Percentiles rank a stretch among this genome's conserved stretches.
Evolutionary conservation across 2,888 invertebrate genomes (phyloP).

Genomic region (Eristalis pertinax): DNA sequence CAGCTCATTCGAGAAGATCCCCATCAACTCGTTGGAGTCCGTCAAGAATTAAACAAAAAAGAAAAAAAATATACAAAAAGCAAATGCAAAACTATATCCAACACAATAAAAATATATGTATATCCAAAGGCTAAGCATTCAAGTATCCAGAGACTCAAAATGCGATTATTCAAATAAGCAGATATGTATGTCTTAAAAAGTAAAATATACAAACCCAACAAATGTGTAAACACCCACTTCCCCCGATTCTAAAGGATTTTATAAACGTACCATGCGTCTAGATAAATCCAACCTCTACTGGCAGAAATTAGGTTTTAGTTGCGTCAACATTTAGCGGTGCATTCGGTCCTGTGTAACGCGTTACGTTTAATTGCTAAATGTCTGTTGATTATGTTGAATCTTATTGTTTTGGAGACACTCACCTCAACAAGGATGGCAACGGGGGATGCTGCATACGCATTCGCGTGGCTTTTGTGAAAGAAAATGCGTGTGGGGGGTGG

Average conservation of each 20-base stretch:
- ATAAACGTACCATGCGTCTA: background rate
- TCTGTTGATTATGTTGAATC: background rate
- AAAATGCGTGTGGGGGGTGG: background rate
- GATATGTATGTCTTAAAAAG: conserved; percentile 16
- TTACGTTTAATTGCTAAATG: background rate
- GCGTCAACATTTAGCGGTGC: background rate
- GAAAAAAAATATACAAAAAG: conserved; percentile 21
- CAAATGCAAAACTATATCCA: conserved; percentile 7
- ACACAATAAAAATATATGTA: conserved; percentile 32
- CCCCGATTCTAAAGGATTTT: background rate
- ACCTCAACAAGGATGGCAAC: too few species aligned
- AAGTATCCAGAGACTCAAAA: conserved; percentile 35
- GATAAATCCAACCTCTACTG: background rate
- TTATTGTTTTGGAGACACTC: background rate
- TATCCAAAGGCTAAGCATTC: conserved; percentile 23
- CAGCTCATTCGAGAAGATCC: conserved; percentile 79
- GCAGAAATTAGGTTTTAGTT: background rate
- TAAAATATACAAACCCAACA: conserved; percentile 12
- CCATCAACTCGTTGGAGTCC: conserved; percentile 75
- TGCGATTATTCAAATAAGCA: conserved; percentile 29
- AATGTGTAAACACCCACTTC: conserved; percentile 6
- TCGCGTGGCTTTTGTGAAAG: background rate
- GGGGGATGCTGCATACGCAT: too few species aligned
- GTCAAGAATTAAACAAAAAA: conserved; percentile 62
- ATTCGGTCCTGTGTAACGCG: background rate